Base-by-base conservation (phyloP, 2,888 invertebrate species). In the Laothoe populi region DNA sequence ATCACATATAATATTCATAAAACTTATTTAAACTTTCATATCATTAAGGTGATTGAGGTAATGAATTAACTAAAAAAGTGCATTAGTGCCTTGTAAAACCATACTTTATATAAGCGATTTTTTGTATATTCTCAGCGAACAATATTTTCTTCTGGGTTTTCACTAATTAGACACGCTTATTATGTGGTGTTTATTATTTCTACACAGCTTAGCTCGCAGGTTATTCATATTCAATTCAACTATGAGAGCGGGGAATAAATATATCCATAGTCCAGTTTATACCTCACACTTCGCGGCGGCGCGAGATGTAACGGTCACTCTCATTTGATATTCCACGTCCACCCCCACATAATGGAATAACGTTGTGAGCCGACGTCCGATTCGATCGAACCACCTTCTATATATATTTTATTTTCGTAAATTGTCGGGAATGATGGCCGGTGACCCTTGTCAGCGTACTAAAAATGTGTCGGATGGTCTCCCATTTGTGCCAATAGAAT, bases 391-490 rank as follows among this genome's bases (percentile, higher is more conserved):
- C 82, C 85, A 70, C 71, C 67, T 64, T 61, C 45, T 59, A 48
- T 73, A 73, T 80, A 85, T 89, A 87, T 88, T 89, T 90, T 90
- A 90, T 88, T 87, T 86, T 82, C 79, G 86, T 81, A 89, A 90
- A 90, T 88, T 86, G 85, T 82, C 78, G 79, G 79, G 82, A 86
- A 86, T 86, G 85, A 85, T 83, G 83, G 73, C 79, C 81, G 73
- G 79, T 76, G 76, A 87, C 88, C 90, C 89, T 86, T 86, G 86
- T 88, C 88, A 87, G 74, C 71, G 72, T 68, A 78, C 79, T 78
- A 81, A 82, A 84, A 83, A 78, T 78, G 78, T 77, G 72, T 75
- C 75, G 64, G 71, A 73, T 70, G 73, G 76, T 69, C 73, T 66
- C 60, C 64, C 60, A 42, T 40, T 60, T 53, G 19, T 49, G 42